Conservation (phyloP, 2,888 invertebrate genomes). For the Chrysina gloriosa region DNA sequence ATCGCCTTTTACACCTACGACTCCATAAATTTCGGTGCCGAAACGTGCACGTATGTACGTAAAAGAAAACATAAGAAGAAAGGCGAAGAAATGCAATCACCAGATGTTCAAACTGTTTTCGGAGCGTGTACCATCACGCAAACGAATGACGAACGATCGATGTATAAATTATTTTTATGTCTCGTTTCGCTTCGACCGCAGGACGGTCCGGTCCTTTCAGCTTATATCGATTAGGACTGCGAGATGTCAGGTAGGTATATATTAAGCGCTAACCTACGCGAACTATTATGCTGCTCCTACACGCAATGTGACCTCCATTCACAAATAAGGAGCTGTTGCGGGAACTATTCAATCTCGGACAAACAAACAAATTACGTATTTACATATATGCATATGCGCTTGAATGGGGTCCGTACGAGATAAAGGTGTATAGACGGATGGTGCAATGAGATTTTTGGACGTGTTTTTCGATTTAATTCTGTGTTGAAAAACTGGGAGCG, state of each 20-base stretch:
- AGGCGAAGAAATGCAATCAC: background rate
- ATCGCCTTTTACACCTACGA: slow-evolving; percentile 1
- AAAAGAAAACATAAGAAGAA: background rate
- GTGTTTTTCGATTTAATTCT: too few species aligned
- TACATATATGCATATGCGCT: slow-evolving; percentile 5
- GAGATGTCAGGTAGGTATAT: slow-evolving; percentile 8
- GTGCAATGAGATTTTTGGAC: too few species aligned
- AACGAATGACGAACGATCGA: background rate
- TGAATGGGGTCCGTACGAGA: background rate
- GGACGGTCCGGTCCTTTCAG: background rate
- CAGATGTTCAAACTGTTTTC: background rate
- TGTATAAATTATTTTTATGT: too few species aligned
- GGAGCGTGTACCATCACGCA: background rate
- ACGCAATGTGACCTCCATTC: slow-evolving; percentile 30
- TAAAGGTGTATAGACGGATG: background rate
- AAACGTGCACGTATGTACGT: too few species aligned
- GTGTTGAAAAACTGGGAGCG: too few species aligned
- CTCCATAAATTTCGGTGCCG: slow-evolving; percentile 16
- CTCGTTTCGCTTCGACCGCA: too few species aligned
- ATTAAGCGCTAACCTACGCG: slow-evolving; percentile 27
- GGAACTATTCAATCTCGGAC: slow-evolving; percentile 22
- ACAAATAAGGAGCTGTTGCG: slow-evolving; percentile 28
- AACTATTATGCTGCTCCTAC: slow-evolving; percentile 37
- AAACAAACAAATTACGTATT: slow-evolving; percentile 29
- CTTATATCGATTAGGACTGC: background rate